Evolutionary conservation across 2,888 invertebrate species (phyloP).

Genomic region (Leucophenga maculata): DNA sequence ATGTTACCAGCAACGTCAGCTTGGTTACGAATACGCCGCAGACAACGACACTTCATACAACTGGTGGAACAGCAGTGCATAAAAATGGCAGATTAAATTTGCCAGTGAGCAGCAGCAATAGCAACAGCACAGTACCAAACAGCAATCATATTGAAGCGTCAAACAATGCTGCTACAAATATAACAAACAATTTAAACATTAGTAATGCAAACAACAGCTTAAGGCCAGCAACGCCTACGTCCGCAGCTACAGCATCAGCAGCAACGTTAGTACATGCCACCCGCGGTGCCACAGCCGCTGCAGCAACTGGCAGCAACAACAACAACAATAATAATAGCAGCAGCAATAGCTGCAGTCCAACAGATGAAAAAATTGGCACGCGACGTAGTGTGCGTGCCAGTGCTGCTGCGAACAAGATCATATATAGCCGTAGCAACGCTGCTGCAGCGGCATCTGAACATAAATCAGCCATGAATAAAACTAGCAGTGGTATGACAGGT

Average conservation of each 20-base stretch:
- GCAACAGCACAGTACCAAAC: constrained; percentile 1
- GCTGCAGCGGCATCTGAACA: constrained; percentile 51
- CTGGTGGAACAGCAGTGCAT: constrained; percentile 4
- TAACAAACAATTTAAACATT: background rate
- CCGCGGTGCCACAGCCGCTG: constrained; percentile 55
- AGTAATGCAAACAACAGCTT: background rate
- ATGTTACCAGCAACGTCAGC: too few relatives aligned
- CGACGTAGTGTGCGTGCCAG: constrained; percentile 75
- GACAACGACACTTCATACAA: too few relatives aligned
- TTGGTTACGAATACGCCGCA: too few relatives aligned
- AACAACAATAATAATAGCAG: constrained; percentile 42
- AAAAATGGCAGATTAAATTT: background rate
- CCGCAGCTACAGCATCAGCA: constrained; percentile 17
- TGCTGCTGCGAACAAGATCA: constrained; percentile 71
- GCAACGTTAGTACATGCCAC: constrained; percentile 56
- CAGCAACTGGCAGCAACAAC: constrained; percentile 39
- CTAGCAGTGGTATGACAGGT: constrained; percentile 51
- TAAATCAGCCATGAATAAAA: background rate
- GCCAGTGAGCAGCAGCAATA: background rate
- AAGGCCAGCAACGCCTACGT: background rate
- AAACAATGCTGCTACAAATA: background rate
- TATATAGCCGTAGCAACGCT: constrained; percentile 65
- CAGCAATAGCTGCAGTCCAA: constrained; percentile 47
- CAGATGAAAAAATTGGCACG: constrained; percentile 74
- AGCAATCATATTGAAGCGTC: constrained; percentile 16